Conservation (phyloP, 64 coral and sea anemone genomes). For the Montipora efflorescens region DNA sequence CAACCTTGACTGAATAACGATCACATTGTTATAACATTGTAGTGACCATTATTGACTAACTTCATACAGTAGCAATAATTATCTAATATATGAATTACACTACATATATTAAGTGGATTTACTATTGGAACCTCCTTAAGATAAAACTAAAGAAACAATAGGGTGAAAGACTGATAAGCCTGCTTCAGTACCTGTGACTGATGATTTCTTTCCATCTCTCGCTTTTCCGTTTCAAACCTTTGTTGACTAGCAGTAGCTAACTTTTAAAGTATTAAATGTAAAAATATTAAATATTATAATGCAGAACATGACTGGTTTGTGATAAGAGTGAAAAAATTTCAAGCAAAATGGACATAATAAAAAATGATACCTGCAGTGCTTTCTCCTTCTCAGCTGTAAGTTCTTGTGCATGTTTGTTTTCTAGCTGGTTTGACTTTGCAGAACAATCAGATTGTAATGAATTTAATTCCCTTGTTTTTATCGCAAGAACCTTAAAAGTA, state of each 20-base stretch:
- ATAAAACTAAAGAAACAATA: no score
- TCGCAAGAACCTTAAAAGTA: slow-evolving; percentile 54
- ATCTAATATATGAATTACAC: no score
- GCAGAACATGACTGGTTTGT: not conserved
- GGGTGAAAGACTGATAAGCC: not conserved
- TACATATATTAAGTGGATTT: no score
- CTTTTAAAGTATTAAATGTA: slow-evolving; percentile 19
- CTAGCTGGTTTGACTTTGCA: slow-evolving; percentile 59
- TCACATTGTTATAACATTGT: no score
- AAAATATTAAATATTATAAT: not conserved
- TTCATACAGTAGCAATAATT: no score
- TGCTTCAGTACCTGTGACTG: slow-evolving; percentile 24
- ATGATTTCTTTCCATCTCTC: slow-evolving; percentile 47
- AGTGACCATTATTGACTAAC: no score
- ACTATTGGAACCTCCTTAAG: no score
- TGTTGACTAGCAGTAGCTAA: slow-evolving; percentile 42
- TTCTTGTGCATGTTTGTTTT: slow-evolving; percentile 84
- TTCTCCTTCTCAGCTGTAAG: slow-evolving; percentile 74
- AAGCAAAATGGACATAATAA: no score
- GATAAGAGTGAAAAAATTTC: not conserved
- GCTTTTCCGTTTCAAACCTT: slow-evolving; percentile 67
- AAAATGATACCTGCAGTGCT: slow-evolving; percentile 49
- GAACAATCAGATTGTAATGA: slow-evolving; percentile 62
- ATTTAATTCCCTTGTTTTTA: slow-evolving; percentile 71
- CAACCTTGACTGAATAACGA: no score